Percentiles rank a stretch among this genome's conserved stretches.
Conservation (phyloP, 1,140 invertebrate species). For the Pogonus chalceus region DNA sequence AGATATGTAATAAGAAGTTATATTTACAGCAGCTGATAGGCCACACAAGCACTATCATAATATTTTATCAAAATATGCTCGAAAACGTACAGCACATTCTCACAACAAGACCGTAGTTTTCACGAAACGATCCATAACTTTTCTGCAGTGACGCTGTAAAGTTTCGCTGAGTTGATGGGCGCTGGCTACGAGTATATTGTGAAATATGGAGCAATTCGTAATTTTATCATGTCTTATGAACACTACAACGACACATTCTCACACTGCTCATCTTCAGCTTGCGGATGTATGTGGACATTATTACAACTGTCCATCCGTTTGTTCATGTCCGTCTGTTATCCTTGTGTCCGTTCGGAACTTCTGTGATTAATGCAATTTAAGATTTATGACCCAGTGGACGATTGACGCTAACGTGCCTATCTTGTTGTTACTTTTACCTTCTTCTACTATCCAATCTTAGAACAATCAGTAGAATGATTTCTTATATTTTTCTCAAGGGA, state of each 20-base stretch:
- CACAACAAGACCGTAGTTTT: not conserved
- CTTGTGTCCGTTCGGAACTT: not conserved
- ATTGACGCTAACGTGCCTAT: too few species aligned
- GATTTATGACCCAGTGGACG: not conserved
- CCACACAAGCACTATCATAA: not conserved
- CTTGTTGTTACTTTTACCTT: too few species aligned
- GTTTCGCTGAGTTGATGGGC: not conserved
- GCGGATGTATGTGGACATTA: not conserved
- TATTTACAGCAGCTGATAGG: not conserved
- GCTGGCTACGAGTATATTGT: conserved; percentile 1
- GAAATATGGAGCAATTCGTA: not conserved
- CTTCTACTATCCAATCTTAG: too few species aligned
- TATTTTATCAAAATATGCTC: conserved; percentile 7
- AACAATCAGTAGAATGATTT: too few species aligned
- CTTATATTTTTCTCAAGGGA: too few species aligned
- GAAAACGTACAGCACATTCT: not conserved
- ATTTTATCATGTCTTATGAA: conserved; percentile 1
- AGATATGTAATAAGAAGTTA: not conserved
- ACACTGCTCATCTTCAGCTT: too few species aligned
- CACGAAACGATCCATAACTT: not conserved
- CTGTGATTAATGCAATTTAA: not conserved
- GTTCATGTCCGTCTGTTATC: not conserved
- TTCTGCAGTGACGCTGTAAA: not conserved
- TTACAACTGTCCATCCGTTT: not conserved
- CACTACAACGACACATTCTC: too few species aligned